Base-by-base conservation (phyloP, 2,888 invertebrate species). In the Scaptomyza tumidula region DNA sequence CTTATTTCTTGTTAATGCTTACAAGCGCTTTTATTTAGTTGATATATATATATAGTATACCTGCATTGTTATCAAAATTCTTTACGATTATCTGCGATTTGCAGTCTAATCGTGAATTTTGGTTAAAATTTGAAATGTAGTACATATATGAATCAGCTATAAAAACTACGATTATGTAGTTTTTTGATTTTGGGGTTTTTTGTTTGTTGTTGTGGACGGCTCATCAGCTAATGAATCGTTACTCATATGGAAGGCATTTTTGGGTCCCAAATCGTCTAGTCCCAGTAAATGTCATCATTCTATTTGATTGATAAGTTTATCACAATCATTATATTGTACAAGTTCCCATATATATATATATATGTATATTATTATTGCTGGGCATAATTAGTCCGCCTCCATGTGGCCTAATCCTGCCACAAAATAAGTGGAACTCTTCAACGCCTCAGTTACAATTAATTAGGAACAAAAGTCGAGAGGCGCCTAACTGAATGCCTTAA, bases 151-250 rank as follows among this genome's bases (percentile, higher is more conserved):
- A 50, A 41, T 58, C 59, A 58, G 10, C 7, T n/a, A 14, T 10
- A 14, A 6, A 19, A 2, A 41, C 39, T 16, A 41, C 16, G 9
- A 19, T 19, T 19, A 19, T 19, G 19, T 19, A 19, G 11, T 37
- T 45, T 29, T 44, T 19, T 24, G 13, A 31, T 29, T 44, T 19
- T 24, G 13, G 37, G 29, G 33, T 2, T 24, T 10, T 41, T 64
- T 64, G 57, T 67, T 67, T 19, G 19, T 19, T 19, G 48, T 27
- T 57, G 7, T 16, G 33, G 58, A 13, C 16, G 55, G 13, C 19
- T 68, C 74, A 50, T 59, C 62, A 50, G 45, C 53, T 73, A 63
- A 78, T 74, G 75, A 39, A 37, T 19, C 57, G 57, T 74, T 60
- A 52, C 57, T 53, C 53, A n/a, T n/a, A n/a, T n/a, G n/a, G n/a